Conservation (phyloP, 1,140 invertebrate species). For the Chrysoperla carnea region DNA sequence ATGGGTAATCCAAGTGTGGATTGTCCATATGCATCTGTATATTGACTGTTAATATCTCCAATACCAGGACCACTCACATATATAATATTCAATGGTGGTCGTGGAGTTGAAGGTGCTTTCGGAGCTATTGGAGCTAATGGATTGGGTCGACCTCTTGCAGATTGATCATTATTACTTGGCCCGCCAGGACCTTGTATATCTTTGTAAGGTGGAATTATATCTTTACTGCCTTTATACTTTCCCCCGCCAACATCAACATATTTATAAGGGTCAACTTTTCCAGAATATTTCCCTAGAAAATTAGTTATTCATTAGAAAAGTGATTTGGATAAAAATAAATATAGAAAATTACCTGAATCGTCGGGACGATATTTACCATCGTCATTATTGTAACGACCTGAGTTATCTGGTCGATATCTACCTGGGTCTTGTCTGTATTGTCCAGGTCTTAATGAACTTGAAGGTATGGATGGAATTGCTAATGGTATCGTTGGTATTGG, state of each 20-base stretch:
- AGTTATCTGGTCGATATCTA: conserved; percentile 4
- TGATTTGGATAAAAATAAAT: neutral
- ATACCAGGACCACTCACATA: neutral
- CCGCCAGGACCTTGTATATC: neutral
- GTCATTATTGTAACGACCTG: neutral
- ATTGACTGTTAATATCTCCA: neutral
- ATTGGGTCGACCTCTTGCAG: no score
- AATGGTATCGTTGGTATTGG: no score
- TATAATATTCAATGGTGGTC: neutral
- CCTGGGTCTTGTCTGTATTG: neutral
- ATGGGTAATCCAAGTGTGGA: neutral
- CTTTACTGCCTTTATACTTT: conserved; percentile 1
- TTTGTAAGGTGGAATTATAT: neutral
- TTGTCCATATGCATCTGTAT: neutral
- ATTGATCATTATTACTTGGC: neutral
- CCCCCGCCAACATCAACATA: neutral
- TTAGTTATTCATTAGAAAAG: neutral
- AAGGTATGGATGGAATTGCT: no score
- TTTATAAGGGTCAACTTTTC: conserved; percentile 1
- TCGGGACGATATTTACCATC: conserved; percentile 3
- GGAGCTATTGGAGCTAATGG: no score
- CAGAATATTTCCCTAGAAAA: conserved; percentile 4
- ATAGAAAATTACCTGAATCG: conserved; percentile 3
- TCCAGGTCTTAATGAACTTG: no score
- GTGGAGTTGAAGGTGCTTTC: neutral